These are phyloP conservation scores for Drosophila sproati DNA, from an alignment of 1,140 invertebrate species.

Conservation along the genomic window DNA sequence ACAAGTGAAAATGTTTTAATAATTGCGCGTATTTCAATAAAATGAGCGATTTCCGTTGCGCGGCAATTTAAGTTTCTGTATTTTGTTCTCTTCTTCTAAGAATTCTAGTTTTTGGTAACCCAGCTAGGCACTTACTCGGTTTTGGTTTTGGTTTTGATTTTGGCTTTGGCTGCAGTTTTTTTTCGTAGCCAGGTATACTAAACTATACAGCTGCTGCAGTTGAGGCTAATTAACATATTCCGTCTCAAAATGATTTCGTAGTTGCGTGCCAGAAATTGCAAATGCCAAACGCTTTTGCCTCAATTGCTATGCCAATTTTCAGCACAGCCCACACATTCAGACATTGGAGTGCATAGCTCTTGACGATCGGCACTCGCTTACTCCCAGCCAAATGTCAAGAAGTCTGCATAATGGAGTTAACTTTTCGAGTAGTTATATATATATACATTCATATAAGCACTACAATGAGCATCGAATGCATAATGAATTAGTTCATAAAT, in stretches of 20 bases:
- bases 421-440: constrained; percentile 25
- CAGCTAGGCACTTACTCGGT: background rate
- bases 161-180: constrained; percentile 45
- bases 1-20: constrained; percentile 79
- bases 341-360: constrained; percentile 6
- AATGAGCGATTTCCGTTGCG: constrained; percentile 79
- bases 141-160: constrained; percentile 42
- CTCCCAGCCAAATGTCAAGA: constrained; percentile 67
- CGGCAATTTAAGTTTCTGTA: constrained; percentile 56
- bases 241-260: constrained; percentile 66
- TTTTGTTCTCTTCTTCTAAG: constrained; percentile 27
- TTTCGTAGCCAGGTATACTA: constrained; percentile 2
- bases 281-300: constrained; percentile 75
- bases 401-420: constrained; percentile 52
- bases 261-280: constrained; percentile 79
- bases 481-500: constrained; percentile 69
- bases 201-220: constrained; percentile 29
- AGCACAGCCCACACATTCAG: constrained; percentile 28
- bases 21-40: constrained; percentile 74
- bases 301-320: constrained; percentile 71
- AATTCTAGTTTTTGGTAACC: constrained; percentile 33
- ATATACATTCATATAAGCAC: constrained; percentile 17
- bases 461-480: constrained; percentile 55
- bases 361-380: constrained; percentile 1
- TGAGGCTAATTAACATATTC: constrained; percentile 74